These are phyloP conservation scores for Calliopum simillimum DNA, from an alignment of 2,888 invertebrate species.

Conservation along the genomic window DNA sequence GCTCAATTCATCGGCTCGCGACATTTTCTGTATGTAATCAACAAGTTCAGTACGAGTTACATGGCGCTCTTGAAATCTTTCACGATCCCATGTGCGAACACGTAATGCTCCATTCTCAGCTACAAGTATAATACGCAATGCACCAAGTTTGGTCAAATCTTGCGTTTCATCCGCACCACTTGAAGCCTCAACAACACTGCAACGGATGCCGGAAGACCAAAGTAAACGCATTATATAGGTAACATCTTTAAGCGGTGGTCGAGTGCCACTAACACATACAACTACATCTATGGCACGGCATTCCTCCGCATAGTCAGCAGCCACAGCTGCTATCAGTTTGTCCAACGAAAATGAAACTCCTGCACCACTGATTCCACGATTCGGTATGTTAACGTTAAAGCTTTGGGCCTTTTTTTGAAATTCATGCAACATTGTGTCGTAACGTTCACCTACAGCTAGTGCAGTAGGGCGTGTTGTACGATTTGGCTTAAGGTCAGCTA, in stretches of 20 bases:
- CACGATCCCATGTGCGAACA: conserved; percentile 73
- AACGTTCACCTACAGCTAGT: conserved; percentile 90
- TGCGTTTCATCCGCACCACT: conserved; percentile 75
- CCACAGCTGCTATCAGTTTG: conserved; percentile 75
- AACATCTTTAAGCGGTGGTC: conserved; percentile 71
- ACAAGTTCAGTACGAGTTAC: conserved; percentile 74
- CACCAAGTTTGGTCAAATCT: conserved; percentile 72
- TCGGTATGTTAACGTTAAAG: conserved; percentile 59
- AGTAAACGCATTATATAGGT: conserved; percentile 73
- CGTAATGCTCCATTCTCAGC: conserved; percentile 64
- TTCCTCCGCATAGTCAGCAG: conserved; percentile 70
- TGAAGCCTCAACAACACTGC: conserved; percentile 71
- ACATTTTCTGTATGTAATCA: conserved; percentile 77
- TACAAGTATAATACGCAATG: conserved; percentile 73
- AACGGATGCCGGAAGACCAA: conserved; percentile 78
- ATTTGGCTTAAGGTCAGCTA: conserved; percentile 63
- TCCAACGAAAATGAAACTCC: conserved; percentile 90
- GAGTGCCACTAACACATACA: conserved; percentile 74
- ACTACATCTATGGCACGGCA: conserved; percentile 73
- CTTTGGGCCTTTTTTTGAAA: conserved; percentile 71
- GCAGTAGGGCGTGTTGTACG: conserved; percentile 72
- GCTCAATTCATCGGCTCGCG: conserved; percentile 67
- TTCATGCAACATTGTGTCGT: conserved; percentile 82
- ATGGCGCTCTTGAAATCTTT: conserved; percentile 75
- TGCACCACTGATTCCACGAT: conserved; percentile 71